These are phyloP conservation scores for Torymus tubicola DNA, from an alignment of 2,888 invertebrate species.

Conservation along the genomic window DNA sequence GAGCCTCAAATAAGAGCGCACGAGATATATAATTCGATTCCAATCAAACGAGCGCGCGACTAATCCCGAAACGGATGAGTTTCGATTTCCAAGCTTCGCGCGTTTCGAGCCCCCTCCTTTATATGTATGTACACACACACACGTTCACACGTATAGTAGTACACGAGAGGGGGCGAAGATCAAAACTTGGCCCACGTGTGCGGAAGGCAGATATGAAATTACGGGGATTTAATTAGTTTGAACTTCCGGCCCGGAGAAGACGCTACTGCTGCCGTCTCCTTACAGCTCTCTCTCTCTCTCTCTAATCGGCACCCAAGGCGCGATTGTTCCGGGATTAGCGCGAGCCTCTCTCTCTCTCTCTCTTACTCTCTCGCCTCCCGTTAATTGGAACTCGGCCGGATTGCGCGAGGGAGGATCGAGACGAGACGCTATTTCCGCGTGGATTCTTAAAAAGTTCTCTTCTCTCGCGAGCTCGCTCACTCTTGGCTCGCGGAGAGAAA, in stretches of 20 bases:
- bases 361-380: slow-evolving; percentile 57
- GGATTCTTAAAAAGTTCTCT: slow-evolving; percentile 54
- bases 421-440: slow-evolving; percentile 51
- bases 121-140: not conserved
- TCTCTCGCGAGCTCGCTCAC: not conserved
- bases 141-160: no score
- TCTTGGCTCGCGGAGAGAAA: slow-evolving; percentile 34
- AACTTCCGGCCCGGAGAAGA: slow-evolving; percentile 66
- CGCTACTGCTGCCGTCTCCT: not conserved
- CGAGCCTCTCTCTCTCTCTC: slow-evolving; percentile 40
- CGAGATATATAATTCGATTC: slow-evolving; percentile 37
- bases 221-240: slow-evolving; percentile 75
- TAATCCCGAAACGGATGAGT: slow-evolving; percentile 45
- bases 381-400: slow-evolving; percentile 69
- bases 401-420: slow-evolving; percentile 34
- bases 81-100: slow-evolving; percentile 29
- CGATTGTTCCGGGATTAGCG: slow-evolving; percentile 74
- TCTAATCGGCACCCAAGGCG: slow-evolving; percentile 70
- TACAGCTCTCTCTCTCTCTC: slow-evolving; percentile 61
- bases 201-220: slow-evolving; percentile 75
- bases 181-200: slow-evolving; percentile 67
- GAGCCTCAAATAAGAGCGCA: slow-evolving; percentile 12
- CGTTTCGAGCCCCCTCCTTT: not conserved
- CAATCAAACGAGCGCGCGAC: slow-evolving; percentile 18
- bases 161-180: not conserved